Percentiles rank a stretch among this genome's conserved stretches.
Evolutionary conservation across 2,797 vertebrate genomes (phyloP).

Genomic region (Denticeps clupeoides): DNA sequence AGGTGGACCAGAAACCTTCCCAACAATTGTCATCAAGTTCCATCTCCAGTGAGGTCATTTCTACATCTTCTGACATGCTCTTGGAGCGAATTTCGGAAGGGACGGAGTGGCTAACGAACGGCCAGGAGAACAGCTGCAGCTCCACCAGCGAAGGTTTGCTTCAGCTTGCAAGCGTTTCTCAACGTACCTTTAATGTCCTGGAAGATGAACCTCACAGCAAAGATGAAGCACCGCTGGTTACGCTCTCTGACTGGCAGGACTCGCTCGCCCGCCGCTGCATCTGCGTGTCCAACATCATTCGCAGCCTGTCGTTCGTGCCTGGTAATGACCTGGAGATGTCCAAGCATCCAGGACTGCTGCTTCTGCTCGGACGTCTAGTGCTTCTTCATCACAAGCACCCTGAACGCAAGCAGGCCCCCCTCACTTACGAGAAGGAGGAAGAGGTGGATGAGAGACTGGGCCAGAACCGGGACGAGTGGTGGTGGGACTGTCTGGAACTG

Average conservation of each 20-base stretch:
- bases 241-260: slow-evolving; percentile 92
- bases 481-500: slow-evolving; percentile 98
- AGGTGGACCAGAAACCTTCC: slow-evolving; percentile 40
- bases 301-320: slow-evolving; percentile 94
- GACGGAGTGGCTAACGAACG: no score
- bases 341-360: slow-evolving; percentile 87
- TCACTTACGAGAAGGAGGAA: slow-evolving; percentile 94
- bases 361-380: slow-evolving; percentile 86
- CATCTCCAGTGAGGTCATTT: no score
- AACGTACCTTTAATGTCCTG: slow-evolving; percentile 71
- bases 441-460: slow-evolving; percentile 85
- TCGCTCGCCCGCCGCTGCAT: slow-evolving; percentile 87
- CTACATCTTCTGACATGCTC: no score
- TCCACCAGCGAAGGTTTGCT: slow-evolving; percentile 54
- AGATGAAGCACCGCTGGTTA: slow-evolving; percentile 88
- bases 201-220: slow-evolving; percentile 98
- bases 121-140: no score
- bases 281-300: slow-evolving; percentile 94
- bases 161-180: slow-evolving; percentile 51
- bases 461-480: slow-evolving; percentile 93
- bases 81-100: no score
- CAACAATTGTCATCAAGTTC: no score
- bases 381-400: slow-evolving; percentile 94
- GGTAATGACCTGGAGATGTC: slow-evolving; percentile 98
- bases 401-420: slow-evolving; percentile 88